phyloP scores from a whole-genome alignment of 2,888 invertebrate genomes.

The Sclerodermus sp. region DNA sequence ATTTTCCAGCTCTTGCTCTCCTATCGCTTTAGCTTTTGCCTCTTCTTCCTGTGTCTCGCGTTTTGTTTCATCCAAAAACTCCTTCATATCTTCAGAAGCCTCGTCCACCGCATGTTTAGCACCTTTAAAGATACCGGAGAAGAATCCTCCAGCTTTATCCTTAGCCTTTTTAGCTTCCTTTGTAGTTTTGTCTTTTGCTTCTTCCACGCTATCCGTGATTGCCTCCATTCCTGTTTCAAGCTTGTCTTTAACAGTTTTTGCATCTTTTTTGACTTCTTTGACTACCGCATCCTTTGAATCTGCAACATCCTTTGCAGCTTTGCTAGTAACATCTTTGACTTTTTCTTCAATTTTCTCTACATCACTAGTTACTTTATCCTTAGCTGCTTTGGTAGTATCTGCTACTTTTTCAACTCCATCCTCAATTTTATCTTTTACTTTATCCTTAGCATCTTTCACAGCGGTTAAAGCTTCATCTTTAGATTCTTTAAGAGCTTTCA shows the following conservation, averaged over 20 bases:
- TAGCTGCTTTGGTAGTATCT: conserved; percentile 16
- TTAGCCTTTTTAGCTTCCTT: conserved; percentile 15
- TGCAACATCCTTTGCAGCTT: conserved; percentile 37
- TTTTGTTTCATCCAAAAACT: neutral
- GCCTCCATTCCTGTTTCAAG: conserved; percentile 19
- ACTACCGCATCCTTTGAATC: too few relatives aligned
- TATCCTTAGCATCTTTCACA: conserved; percentile 32
- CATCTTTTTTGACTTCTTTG: conserved; percentile 15
- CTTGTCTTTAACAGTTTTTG: conserved; percentile 4
- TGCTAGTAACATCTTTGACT: conserved; percentile 1
- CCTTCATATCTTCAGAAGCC: conserved; percentile 23
- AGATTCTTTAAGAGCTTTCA: conserved; percentile 17
- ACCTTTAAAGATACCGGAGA: conserved; percentile 41
- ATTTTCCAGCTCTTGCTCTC: conserved; percentile 23
- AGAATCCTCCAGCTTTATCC: conserved; percentile 30
- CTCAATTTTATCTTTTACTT: conserved; percentile 11
- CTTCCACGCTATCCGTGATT: conserved; percentile 24
- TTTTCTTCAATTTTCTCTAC: conserved; percentile 2
- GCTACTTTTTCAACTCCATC: conserved; percentile 28
- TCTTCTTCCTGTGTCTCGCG: conserved; percentile 19
- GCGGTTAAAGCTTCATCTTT: conserved; percentile 44
- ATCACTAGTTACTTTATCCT: conserved; percentile 3
- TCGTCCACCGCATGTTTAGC: conserved; percentile 37
- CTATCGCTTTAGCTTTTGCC: conserved; percentile 34
- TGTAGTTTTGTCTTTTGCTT: conserved; percentile 7